phyloP scores from a whole-genome alignment of 2,888 invertebrate genomes.

The Caenorhabditis zanzibari region DNA sequence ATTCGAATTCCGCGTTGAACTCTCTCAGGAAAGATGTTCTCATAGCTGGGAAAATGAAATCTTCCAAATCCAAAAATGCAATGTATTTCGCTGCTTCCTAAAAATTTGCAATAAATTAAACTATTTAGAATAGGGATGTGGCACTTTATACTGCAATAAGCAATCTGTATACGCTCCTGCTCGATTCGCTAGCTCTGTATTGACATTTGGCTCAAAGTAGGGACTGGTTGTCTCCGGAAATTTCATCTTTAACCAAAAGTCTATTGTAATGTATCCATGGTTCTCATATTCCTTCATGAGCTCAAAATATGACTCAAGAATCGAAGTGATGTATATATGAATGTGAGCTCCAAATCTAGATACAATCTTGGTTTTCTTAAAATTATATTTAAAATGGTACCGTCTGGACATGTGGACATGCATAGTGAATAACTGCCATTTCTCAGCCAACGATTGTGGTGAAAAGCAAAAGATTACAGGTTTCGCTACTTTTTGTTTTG shows the following conservation, averaged over 20 bases:
- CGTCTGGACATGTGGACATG: constrained; percentile 63
- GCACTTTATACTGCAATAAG: constrained; percentile 38
- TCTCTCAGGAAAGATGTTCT: constrained; percentile 60
- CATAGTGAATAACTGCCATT: constrained; percentile 66
- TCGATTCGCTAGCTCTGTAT: constrained; percentile 66
- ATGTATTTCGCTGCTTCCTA: constrained; percentile 56
- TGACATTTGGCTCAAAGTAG: constrained; percentile 64
- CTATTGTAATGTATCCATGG: constrained; percentile 62
- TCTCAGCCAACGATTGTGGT: constrained; percentile 66
- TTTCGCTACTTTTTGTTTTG: constrained; percentile 19
- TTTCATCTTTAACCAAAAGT: constrained; percentile 61
- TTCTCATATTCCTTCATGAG: constrained; percentile 64
- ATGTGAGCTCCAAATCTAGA: constrained; percentile 62
- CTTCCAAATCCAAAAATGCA: constrained; percentile 70
- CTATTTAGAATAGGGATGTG: constrained; percentile 1
- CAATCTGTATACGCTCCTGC: constrained; percentile 55
- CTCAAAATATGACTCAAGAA: constrained; percentile 59
- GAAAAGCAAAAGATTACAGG: constrained; percentile 69
- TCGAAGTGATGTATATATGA: constrained; percentile 64
- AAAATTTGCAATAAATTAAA: neutral
- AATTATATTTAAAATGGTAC: neutral
- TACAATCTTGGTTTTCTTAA: neutral
- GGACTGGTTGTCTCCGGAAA: constrained; percentile 27
- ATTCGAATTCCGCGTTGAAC: constrained; percentile 31
- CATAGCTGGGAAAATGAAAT: constrained; percentile 62